These are phyloP conservation scores for Parazoanthus atlanticus DNA, from an alignment of 92 coral and sea anemone genomes.

Conservation along the genomic window DNA sequence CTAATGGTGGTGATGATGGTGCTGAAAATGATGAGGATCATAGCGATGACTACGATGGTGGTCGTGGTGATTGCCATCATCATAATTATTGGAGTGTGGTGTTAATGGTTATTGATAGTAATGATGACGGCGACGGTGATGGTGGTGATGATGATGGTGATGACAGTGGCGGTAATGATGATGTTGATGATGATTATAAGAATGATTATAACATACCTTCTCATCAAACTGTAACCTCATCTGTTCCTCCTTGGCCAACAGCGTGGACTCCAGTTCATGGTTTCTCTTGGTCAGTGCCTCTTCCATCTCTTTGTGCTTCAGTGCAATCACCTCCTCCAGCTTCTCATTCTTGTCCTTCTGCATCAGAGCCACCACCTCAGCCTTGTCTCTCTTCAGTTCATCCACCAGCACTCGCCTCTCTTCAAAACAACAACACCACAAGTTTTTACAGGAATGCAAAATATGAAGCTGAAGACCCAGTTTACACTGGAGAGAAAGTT, in stretches of 20 bases:
- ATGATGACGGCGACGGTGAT: not conserved
- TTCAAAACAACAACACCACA: not conserved
- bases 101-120: too few relatives aligned
- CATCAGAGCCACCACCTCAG: constrained; percentile 96
- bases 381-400: constrained; percentile 86
- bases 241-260: constrained; percentile 84
- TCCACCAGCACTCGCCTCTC: constrained; percentile 84
- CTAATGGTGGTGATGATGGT: not conserved
- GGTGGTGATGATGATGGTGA: not conserved
- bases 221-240: constrained; percentile 80
- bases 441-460: not conserved
- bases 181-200: not conserved
- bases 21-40: not conserved
- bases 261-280: constrained; percentile 69
- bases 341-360: constrained; percentile 84
- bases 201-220: constrained; percentile 58
- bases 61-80: too few relatives aligned
- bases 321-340: constrained; percentile 75
- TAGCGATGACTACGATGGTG: not conserved
- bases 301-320: constrained; percentile 80
- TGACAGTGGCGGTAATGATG: not conserved
- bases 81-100: too few relatives aligned
- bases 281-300: constrained; percentile 78
- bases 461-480: not conserved
- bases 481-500: not conserved